Conservation (phyloP, 2,113 vertebrate species). For the Spheniscus mendiculus region DNA sequence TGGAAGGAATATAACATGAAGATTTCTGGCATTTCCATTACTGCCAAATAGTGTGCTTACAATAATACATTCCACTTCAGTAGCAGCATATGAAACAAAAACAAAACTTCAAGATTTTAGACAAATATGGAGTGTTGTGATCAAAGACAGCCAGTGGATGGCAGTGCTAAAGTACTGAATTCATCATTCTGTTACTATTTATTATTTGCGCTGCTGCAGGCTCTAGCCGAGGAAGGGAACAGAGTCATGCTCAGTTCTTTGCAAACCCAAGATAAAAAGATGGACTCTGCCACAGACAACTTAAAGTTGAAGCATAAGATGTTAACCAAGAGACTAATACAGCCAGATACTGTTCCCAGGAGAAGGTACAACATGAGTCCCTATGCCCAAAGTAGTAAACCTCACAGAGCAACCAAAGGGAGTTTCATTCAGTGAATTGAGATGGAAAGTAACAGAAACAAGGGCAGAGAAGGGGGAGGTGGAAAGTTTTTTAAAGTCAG, state of each 20-base stretch:
- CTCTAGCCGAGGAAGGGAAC: neutral
- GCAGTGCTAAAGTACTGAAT: neutral
- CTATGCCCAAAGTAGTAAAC: neutral
- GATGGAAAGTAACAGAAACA: neutral
- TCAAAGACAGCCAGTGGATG: neutral
- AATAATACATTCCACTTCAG: neutral
- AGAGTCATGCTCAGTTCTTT: neutral
- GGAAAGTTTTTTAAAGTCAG: neutral
- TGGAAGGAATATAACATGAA: neutral
- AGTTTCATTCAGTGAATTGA: neutral
- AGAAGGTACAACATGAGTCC: rapidly evolving
- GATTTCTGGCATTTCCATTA: neutral
- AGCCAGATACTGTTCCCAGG: neutral
- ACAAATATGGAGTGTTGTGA: neutral
- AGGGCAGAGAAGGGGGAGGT: neutral
- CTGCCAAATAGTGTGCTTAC: neutral
- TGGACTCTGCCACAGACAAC: neutral
- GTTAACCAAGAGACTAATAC: neutral
- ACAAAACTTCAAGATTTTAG: neutral
- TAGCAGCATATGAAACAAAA: neutral
- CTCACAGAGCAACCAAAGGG: neutral
- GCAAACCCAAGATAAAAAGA: neutral
- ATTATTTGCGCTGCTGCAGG: neutral
- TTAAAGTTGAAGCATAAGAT: neutral
- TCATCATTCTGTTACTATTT: neutral